These are phyloP conservation scores for Mola mola DNA, from an alignment of 2,113 vertebrate genomes.

Conservation along the genomic window DNA sequence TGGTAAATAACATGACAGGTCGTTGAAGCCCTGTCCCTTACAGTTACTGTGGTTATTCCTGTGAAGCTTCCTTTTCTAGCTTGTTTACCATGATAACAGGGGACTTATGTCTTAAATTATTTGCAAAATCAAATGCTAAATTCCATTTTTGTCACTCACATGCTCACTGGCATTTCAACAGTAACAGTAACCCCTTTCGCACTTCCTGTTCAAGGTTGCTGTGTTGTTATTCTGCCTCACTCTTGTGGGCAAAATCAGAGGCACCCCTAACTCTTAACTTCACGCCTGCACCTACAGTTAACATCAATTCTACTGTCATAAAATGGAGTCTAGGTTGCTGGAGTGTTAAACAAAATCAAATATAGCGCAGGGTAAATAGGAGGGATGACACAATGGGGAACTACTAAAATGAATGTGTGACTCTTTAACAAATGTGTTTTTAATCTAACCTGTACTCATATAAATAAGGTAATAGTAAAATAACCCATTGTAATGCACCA, in stretches of 20 bases:
- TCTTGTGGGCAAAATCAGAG: too few species aligned
- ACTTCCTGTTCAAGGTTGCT: too few species aligned
- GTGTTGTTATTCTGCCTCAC: too few species aligned
- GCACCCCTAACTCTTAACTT: background rate
- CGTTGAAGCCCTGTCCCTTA: background rate
- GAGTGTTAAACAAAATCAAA: background rate
- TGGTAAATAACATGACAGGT: too few species aligned
- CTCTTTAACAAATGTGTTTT: background rate
- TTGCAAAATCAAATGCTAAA: background rate
- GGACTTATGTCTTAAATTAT: background rate
- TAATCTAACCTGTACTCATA: background rate
- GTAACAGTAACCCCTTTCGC: too few species aligned
- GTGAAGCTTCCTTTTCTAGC: background rate
- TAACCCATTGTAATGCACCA: background rate
- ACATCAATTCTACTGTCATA: too few species aligned
- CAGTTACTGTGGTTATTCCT: background rate
- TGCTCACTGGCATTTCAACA: background rate
- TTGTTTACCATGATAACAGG: too few species aligned
- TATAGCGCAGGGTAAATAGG: background rate
- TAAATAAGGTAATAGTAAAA: background rate
- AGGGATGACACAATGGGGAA: background rate
- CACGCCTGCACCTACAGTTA: too few species aligned
- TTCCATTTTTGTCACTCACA: background rate
- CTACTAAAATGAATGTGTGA: too few species aligned
- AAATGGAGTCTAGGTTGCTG: too few species aligned